Evolutionary conservation across 2,113 vertebrate species (phyloP).

Genomic region (Nestor notabilis): DNA sequence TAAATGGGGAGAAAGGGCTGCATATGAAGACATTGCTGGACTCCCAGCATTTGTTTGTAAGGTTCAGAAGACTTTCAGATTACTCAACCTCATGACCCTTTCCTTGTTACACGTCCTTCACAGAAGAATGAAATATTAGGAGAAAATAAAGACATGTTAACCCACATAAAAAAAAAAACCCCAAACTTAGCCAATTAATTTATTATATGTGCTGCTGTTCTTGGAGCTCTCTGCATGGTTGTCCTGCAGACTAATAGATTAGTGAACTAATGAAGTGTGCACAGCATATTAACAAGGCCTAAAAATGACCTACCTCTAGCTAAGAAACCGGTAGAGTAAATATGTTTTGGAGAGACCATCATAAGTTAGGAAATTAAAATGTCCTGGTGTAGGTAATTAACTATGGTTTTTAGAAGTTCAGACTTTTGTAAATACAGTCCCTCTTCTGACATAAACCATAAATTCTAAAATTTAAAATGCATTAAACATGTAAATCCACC

Average conservation of each 20-base stretch:
- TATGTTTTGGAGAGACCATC: constrained; percentile 40
- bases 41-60: constrained; percentile 48
- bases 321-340: constrained; percentile 39
- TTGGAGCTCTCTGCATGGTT: constrained; percentile 68
- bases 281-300: constrained; percentile 55
- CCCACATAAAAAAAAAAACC: constrained; percentile 75
- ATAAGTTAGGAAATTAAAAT: constrained; percentile 25
- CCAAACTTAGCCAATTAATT: constrained; percentile 73
- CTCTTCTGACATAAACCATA: not conserved
- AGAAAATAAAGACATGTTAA: constrained; percentile 71
- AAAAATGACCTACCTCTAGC: constrained; percentile 67
- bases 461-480: not conserved
- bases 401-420: constrained; percentile 33
- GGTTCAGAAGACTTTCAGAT: constrained; percentile 60
- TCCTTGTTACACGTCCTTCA: constrained; percentile 67
- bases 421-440: not conserved
- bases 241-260: constrained; percentile 18
- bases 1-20: constrained; percentile 75
- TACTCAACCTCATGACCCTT: constrained; percentile 51
- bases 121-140: constrained; percentile 59
- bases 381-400: constrained; percentile 28
- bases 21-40: constrained; percentile 64
- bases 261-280: constrained; percentile 41
- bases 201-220: constrained; percentile 77
- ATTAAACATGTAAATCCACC: not conserved